These are phyloP conservation scores for Cetoscarus ocellatus DNA, from an alignment of 2,797 vertebrate species.

Conservation along the genomic window DNA sequence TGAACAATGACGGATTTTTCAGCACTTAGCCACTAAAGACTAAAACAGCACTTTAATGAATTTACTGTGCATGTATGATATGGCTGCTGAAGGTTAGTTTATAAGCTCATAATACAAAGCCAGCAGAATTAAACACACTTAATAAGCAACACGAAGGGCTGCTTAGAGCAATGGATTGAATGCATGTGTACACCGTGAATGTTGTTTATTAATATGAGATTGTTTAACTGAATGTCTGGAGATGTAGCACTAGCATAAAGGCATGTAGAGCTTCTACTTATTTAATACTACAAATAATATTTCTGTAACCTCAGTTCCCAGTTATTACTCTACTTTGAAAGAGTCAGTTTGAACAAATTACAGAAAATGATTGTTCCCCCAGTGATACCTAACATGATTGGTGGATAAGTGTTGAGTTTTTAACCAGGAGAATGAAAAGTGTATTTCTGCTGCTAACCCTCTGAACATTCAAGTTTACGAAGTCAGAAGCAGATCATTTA, in stretches of 20 bases:
- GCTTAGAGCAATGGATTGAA: conserved; percentile 36
- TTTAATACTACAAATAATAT: conserved; percentile 31
- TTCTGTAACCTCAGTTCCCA: conserved; percentile 42
- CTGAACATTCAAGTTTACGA: no score
- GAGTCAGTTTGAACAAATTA: conserved; percentile 47
- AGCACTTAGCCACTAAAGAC: conserved; percentile 7
- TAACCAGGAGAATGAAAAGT: neutral
- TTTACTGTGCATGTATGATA: conserved; percentile 20
- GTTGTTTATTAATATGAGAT: conserved; percentile 22
- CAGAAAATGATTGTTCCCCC: neutral
- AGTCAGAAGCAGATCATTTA: no score
- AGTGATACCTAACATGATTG: conserved; percentile 1
- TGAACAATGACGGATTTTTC: conserved; percentile 50
- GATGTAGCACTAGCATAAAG: conserved; percentile 48
- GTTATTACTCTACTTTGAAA: conserved; percentile 31
- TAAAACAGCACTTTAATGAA: conserved; percentile 6
- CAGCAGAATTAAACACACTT: conserved; percentile 5
- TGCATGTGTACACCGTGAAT: conserved; percentile 60
- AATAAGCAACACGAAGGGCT: neutral
- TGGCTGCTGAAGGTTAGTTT: conserved; percentile 35
- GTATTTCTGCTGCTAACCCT: no score
- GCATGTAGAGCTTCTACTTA: conserved; percentile 52
- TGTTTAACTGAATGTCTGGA: conserved; percentile 38
- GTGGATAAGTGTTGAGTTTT: neutral
- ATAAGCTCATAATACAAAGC: conserved; percentile 30